Base-by-base conservation (phyloP, 1,140 invertebrate species). In the Polyergus mexicanus region DNA sequence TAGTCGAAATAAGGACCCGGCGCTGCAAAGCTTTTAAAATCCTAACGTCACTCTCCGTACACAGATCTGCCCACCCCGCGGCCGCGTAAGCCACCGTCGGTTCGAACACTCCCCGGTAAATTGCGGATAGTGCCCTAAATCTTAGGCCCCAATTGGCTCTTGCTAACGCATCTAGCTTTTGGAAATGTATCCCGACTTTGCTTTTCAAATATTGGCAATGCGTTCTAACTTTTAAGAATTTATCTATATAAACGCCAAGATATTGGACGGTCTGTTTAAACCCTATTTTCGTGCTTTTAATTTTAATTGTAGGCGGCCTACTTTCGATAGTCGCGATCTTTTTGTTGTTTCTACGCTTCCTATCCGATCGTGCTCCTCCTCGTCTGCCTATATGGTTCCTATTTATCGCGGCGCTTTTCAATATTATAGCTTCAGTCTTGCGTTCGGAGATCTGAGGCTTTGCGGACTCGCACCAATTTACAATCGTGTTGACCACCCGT, bases 1-100 rank as follows among this genome's bases (percentile, higher is more conserved):
- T 76, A 3, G 86, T 85, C n/a, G 69, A 69, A 1, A 93, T 32
- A 0, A 94, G 84, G 6, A 86, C 91, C 0, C 65, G 51, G 32
- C 92, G 77, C 51, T 94, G 92, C 4, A 78, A 25, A 1, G 51
- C n/a, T 0, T 75, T 7, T n/a, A 87, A 44, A 0, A 22, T 68
- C 51, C 25, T 44, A 44, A 60, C 22, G n/a, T 81, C 60, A 0
- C 32, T n/a, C 11, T 32, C 3, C 8, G 81, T 85, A 3, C 80
- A 41, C 2, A 81, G 35, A 16, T 91, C 87, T 8, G 65, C 66
- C 41, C 41, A 11, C 1, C 41, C 41, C 10, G 41, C 41, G 3
- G 41, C 10, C 1, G 10, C 41, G 13, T 11, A 54, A 32, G 51
- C 19, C 19, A n/a, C 51, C 5, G 4, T n/a, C 16, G 51, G 51